A percentile compares a stretch with the other conserved stretches of the same genome.
Evolutionary conservation across 2,113 vertebrate genomes (phyloP).

Genomic region (Halcyon senegalensis): DNA sequence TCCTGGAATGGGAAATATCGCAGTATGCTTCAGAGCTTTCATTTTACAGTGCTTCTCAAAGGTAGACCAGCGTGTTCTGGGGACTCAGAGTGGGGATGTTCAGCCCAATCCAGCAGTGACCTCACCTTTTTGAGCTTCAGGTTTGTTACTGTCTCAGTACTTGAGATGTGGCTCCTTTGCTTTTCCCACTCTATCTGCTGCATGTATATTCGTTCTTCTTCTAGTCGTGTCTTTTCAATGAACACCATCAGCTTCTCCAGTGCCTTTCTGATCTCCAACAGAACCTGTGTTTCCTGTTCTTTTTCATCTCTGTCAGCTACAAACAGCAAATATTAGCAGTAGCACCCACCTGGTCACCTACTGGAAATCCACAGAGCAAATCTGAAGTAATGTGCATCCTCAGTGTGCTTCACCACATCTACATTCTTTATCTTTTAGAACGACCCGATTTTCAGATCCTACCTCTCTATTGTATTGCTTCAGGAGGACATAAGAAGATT

Average conservation of each 20-base stretch:
- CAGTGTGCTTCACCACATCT: background rate
- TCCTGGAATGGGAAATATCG: background rate
- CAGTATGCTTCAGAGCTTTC: background rate
- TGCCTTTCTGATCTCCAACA: slow-evolving; percentile 68
- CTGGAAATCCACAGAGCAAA: background rate
- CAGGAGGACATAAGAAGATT: background rate
- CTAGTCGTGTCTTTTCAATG: slow-evolving; percentile 73
- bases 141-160: background rate
- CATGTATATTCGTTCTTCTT: slow-evolving; percentile 51
- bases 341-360: background rate
- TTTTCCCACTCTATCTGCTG: slow-evolving; percentile 42
- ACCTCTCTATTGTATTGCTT: background rate
- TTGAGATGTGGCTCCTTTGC: background rate
- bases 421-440: background rate
- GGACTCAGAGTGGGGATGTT: background rate
- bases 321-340: background rate
- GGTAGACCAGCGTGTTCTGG: background rate
- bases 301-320: slow-evolving; percentile 83
- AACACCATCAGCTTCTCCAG: slow-evolving; percentile 78
- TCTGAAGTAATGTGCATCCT: background rate
- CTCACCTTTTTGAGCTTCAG: slow-evolving; percentile 47
- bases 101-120: background rate
- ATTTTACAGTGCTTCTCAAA: background rate
- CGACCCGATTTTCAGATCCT: background rate
- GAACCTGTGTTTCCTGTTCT: slow-evolving; percentile 78